Evolutionary conservation across 92 coral and sea anemone species (phyloP).

Genomic region (Diadumene lineata): DNA sequence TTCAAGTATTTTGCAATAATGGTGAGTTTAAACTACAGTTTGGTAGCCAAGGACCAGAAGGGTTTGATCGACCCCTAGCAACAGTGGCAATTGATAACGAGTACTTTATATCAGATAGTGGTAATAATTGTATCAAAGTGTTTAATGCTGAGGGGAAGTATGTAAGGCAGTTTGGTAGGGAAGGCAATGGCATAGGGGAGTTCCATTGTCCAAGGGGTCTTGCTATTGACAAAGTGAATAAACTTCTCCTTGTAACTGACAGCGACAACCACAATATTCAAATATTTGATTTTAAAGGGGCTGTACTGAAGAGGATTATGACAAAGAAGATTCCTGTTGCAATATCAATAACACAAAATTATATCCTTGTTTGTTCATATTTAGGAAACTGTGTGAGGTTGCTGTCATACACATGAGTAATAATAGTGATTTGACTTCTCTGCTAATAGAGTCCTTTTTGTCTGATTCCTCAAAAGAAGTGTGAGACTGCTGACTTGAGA

Average conservation of each 20-base stretch:
- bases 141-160: conserved; percentile 72
- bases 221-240: conserved; percentile 58
- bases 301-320: conserved; percentile 55
- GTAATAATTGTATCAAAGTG: conserved; percentile 76
- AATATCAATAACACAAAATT: conserved; percentile 52
- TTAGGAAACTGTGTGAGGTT: conserved; percentile 72
- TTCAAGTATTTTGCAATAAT: conserved; percentile 74
- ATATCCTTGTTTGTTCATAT: conserved; percentile 74
- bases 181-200: conserved; percentile 70
- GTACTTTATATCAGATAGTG: conserved; percentile 71
- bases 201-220: conserved; percentile 83
- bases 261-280: conserved; percentile 71
- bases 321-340: conserved; percentile 84
- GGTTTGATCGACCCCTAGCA: conserved; percentile 74
- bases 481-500: no score
- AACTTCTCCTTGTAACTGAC: conserved; percentile 70
- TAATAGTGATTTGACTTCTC: no score
- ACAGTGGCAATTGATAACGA: conserved; percentile 66
- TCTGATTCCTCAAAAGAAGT: no score
- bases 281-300: conserved; percentile 65
- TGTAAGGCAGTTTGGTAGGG: conserved; percentile 84
- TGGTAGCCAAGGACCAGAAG: conserved; percentile 78
- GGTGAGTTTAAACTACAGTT: conserved; percentile 69
- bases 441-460: no score
- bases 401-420: conserved; percentile 43